phyloP scores from a whole-genome alignment of 92 coral and sea anemone genomes.

The Phenganax marumi region DNA sequence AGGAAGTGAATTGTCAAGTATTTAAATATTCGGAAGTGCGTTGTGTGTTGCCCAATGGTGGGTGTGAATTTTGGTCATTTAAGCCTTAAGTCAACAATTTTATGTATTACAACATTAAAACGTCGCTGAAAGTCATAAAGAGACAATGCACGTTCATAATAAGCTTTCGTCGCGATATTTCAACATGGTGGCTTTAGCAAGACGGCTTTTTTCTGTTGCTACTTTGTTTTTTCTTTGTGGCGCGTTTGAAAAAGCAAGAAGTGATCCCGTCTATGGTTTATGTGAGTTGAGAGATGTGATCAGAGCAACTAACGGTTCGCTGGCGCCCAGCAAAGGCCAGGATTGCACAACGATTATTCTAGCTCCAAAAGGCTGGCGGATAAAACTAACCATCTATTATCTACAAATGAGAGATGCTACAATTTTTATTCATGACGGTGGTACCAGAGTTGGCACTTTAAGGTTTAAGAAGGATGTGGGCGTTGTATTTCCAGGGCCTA shows the following conservation, averaged over 20 bases:
- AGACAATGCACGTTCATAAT: not conserved
- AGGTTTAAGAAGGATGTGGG: not conserved
- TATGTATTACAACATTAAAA: not conserved
- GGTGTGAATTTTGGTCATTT: no score
- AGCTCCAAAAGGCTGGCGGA: slow-evolving; percentile 21
- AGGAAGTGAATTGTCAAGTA: no score
- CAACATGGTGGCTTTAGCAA: slow-evolving; percentile 1
- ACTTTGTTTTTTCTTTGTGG: not conserved
- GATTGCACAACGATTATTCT: slow-evolving; percentile 10
- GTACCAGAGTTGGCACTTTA: not conserved
- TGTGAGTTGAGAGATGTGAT: slow-evolving; percentile 10
- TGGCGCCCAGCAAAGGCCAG: not conserved
- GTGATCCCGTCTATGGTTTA: not conserved
- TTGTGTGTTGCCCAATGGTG: no score
- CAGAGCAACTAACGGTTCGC: not conserved
- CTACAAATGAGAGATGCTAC: not conserved
- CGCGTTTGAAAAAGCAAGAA: not conserved
- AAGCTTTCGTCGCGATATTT: not conserved
- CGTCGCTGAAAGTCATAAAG: not conserved
- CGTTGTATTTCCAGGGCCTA: not conserved
- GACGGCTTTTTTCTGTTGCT: not conserved
- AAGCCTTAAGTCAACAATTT: no score
- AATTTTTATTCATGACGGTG: not conserved
- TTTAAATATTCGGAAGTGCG: no score
- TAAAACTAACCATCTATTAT: not conserved